These are phyloP conservation scores for Crambe crambe DNA, from an alignment of 37 sponge, comb jelly and placozoan genomes.

Conservation along the genomic window DNA sequence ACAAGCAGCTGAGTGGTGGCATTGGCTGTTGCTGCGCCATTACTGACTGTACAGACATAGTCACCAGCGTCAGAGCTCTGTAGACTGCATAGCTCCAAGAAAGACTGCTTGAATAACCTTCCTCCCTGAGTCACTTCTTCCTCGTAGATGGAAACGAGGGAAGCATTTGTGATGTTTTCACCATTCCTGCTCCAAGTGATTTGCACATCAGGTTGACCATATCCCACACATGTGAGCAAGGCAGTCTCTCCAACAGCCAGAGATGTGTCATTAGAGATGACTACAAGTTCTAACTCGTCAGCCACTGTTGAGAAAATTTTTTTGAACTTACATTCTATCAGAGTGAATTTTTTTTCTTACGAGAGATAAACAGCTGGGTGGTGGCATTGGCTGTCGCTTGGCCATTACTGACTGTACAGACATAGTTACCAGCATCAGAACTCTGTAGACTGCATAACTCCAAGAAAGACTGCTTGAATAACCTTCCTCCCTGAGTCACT, in stretches of 20 bases:
- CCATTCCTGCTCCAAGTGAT: conserved; percentile 25
- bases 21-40: not conserved
- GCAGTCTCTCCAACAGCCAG: conserved; percentile 11
- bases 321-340: not conserved
- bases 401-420: conserved; percentile 17
- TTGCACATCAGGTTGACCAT: conserved; percentile 10
- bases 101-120: not conserved
- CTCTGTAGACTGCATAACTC: conserved; percentile 22
- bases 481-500: not conserved
- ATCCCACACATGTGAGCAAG: conserved; percentile 17
- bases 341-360: not conserved
- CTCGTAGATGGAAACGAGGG: conserved; percentile 5
- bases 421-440: conserved; percentile 3
- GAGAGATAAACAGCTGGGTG: not conserved
- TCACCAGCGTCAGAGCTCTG: not conserved
- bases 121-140: conserved; percentile 6
- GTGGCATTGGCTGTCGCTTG: not conserved
- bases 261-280: not conserved
- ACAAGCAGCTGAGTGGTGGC: conserved; percentile 4
- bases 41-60: conserved; percentile 3
- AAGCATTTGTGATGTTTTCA: not conserved
- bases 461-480: conserved; percentile 21
- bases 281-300: not conserved
- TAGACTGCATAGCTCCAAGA: conserved; percentile 20
- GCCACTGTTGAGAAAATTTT: not conserved